phyloP scores from a whole-genome alignment of 2,113 vertebrate species.

The Alaudala cheleensis region DNA sequence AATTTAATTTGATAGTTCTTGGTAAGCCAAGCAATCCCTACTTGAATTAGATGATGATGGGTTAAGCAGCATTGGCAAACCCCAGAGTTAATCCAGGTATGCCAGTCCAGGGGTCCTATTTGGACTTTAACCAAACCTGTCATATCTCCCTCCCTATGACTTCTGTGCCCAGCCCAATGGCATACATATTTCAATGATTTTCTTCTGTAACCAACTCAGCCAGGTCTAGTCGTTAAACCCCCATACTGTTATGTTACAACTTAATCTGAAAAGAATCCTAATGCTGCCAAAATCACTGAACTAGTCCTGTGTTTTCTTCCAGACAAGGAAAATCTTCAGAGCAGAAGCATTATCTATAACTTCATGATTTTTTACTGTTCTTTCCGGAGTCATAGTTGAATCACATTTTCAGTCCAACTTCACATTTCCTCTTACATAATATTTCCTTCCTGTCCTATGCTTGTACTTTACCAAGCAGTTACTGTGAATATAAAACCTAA shows the following conservation, averaged over 20 bases:
- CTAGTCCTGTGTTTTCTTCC: neutral
- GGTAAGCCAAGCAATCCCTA: neutral
- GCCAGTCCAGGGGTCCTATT: neutral
- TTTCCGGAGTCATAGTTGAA: neutral
- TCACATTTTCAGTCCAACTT: neutral
- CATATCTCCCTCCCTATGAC: neutral
- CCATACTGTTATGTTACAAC: neutral
- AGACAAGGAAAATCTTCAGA: neutral
- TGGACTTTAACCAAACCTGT: neutral
- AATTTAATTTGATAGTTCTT: neutral
- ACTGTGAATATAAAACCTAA: neutral
- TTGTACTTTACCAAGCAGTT: neutral
- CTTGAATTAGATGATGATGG: neutral
- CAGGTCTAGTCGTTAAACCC: accelerated
- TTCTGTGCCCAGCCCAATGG: neutral
- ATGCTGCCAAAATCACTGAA: neutral
- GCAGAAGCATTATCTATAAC: neutral
- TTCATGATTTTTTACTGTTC: neutral
- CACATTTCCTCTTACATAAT: neutral
- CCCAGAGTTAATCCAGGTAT: neutral
- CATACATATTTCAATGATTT: neutral
- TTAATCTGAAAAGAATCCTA: neutral
- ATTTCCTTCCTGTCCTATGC: neutral
- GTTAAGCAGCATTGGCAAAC: neutral
- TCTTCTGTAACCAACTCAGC: neutral